Evolutionary conservation across 2,113 vertebrate species (phyloP).

Genomic region (Xiphophorus couchianus): DNA sequence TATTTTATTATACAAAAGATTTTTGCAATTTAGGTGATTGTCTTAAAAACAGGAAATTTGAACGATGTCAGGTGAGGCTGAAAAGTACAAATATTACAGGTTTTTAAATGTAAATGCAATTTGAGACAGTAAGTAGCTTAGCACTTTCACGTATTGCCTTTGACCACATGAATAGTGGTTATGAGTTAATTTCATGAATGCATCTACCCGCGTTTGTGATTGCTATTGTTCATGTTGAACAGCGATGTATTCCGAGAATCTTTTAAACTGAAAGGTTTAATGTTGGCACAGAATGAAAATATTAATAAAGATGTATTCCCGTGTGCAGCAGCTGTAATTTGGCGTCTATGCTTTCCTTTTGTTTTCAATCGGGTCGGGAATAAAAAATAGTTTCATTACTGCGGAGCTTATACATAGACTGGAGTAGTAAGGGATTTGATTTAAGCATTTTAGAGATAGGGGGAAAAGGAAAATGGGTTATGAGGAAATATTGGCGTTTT

Average conservation of each 20-base stretch:
- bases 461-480: too few species aligned
- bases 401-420: too few species aligned
- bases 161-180: conserved; percentile 56
- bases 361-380: too few species aligned
- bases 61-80: background rate
- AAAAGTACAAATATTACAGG: background rate
- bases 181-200: conserved; percentile 60
- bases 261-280: conserved; percentile 67
- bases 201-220: conserved; percentile 68
- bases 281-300: conserved; percentile 34
- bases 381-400: too few species aligned
- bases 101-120: background rate
- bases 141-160: conserved; percentile 65
- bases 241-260: conserved; percentile 43
- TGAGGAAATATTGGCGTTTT: too few species aligned
- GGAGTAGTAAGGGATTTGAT: too few species aligned
- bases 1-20: background rate
- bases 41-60: background rate
- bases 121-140: conserved; percentile 2
- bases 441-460: too few species aligned
- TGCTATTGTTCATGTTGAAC: conserved; percentile 81
- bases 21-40: background rate
- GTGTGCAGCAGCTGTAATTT: background rate
- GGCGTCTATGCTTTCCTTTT: background rate
- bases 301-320: conserved; percentile 66